phyloP scores from a whole-genome alignment of 2,888 invertebrate genomes.

The Drosophila greeni region DNA sequence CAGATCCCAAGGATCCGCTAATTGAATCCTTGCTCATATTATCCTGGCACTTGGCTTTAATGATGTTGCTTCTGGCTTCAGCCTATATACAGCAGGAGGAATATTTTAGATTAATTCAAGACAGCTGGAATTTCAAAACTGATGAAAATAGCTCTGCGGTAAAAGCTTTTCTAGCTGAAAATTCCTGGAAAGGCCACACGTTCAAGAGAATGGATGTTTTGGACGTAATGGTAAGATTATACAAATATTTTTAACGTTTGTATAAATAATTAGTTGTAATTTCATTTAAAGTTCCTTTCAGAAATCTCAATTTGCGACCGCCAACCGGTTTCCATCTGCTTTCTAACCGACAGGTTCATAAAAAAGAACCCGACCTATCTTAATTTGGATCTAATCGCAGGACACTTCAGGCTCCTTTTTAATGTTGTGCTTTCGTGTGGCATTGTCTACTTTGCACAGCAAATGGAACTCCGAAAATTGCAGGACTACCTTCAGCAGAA shows the following conservation, averaged over 20 bases:
- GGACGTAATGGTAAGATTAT: constrained; percentile 39
- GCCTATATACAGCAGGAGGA: constrained; percentile 43
- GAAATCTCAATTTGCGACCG: constrained; percentile 33
- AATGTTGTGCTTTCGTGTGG: constrained; percentile 24
- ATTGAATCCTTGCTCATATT: constrained; percentile 11
- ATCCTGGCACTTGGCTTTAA: constrained; percentile 32
- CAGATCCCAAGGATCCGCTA: not conserved
- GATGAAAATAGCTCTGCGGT: not conserved
- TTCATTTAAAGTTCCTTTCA: constrained; percentile 32
- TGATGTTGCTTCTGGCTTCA: constrained; percentile 42
- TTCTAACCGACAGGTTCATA: constrained; percentile 24
- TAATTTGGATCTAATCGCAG: constrained; percentile 4
- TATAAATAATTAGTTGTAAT: not conserved
- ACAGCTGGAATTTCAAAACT: constrained; percentile 8
- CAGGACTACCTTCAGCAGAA: constrained; percentile 16
- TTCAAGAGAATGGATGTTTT: constrained; percentile 30
- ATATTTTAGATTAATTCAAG: constrained; percentile 2
- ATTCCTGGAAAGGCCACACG: not conserved
- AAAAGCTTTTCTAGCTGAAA: not conserved
- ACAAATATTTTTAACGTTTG: not conserved
- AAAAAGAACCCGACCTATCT: not conserved
- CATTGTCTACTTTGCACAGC: constrained; percentile 39
- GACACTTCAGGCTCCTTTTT: constrained; percentile 33
- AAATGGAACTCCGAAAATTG: constrained; percentile 30
- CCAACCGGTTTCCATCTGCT: constrained; percentile 27